phyloP scores from a whole-genome alignment of 2,113 vertebrate species.

The Saguinus imperator region DNA sequence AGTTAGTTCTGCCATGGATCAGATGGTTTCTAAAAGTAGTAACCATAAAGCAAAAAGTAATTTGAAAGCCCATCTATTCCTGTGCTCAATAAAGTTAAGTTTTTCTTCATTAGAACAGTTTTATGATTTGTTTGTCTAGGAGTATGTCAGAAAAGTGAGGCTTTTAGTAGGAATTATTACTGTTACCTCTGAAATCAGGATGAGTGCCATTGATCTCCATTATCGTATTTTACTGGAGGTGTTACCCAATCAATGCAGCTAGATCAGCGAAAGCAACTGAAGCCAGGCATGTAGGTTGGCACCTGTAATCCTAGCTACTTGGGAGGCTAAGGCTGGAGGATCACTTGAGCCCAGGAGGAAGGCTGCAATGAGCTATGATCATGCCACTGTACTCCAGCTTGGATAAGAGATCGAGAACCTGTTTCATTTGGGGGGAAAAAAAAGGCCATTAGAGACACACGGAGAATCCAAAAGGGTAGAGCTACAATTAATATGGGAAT shows the following conservation, averaged over 20 bases:
- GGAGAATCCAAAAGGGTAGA: neutral
- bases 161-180: neutral
- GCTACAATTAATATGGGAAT: neutral
- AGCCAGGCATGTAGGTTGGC: neutral
- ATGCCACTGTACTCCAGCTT: neutral
- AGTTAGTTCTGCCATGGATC: neutral
- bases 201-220: neutral
- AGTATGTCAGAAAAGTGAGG: neutral
- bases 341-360: neutral
- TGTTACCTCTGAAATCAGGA: neutral
- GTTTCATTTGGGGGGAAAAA: neutral
- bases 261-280: neutral
- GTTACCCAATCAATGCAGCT: neutral
- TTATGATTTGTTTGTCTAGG: slow-evolving; percentile 2
- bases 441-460: neutral
- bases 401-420: neutral
- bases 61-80: slow-evolving; percentile 5
- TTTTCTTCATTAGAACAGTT: slow-evolving; percentile 50
- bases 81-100: slow-evolving; percentile 33
- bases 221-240: neutral
- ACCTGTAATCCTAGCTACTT: neutral
- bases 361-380: neutral
- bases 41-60: neutral
- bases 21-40: slow-evolving; percentile 15
- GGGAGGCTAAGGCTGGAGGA: neutral